These are phyloP conservation scores for Ceryle rudis DNA, from an alignment of 2,797 vertebrate species.

Conservation along the genomic window DNA sequence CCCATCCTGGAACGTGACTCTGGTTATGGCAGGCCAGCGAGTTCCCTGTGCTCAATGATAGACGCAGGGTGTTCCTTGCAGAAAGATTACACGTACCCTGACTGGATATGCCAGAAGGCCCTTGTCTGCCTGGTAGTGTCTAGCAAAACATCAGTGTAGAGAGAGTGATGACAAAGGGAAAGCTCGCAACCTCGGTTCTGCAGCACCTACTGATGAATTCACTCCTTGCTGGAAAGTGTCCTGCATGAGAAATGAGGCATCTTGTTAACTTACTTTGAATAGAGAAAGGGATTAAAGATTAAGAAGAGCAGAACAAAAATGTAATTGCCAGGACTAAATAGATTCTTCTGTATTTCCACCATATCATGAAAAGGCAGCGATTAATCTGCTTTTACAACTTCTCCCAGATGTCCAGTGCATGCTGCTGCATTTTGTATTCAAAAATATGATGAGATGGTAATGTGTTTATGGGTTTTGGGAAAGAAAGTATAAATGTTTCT, in stretches of 20 bases:
- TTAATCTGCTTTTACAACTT: conserved; percentile 19
- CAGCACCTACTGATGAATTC: neutral
- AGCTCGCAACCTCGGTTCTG: neutral
- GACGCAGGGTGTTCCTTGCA: neutral
- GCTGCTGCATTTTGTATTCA: neutral
- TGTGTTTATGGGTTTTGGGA: conserved; percentile 30
- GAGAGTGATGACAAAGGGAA: neutral
- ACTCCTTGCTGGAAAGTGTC: neutral
- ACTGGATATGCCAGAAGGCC: neutral
- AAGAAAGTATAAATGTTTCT: neutral
- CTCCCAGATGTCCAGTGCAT: neutral
- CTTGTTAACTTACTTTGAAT: neutral
- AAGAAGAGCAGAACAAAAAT: neutral
- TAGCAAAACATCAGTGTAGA: neutral
- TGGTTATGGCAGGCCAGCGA: neutral
- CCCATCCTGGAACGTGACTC: neutral
- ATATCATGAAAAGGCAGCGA: neutral
- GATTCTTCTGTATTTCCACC: neutral
- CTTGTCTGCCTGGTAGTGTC: neutral
- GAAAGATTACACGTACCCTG: neutral
- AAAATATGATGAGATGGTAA: conserved; percentile 14
- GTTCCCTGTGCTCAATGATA: neutral
- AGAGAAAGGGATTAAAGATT: neutral
- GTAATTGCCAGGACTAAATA: neutral
- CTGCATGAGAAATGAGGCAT: neutral